Evolutionary conservation across 1,140 invertebrate species (phyloP).

Genomic region (Drosophila fuyamai): DNA sequence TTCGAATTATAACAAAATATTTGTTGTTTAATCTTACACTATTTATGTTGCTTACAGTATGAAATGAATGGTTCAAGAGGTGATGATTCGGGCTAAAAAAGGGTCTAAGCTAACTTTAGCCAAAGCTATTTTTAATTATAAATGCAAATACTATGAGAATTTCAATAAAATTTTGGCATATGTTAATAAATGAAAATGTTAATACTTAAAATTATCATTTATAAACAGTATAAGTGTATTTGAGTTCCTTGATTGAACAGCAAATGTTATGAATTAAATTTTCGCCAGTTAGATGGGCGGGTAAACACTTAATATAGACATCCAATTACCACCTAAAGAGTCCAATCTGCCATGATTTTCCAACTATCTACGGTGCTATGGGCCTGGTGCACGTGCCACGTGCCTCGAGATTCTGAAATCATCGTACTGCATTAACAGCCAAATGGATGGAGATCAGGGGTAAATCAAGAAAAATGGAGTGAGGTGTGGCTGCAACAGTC

Average conservation of each 20-base stretch:
- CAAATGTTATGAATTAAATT: conserved; percentile 6
- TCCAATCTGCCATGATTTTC: conserved; percentile 31
- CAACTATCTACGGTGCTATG: conserved; percentile 21
- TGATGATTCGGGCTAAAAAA: not conserved
- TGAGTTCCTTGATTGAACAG: conserved; percentile 2
- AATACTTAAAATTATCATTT: not conserved
- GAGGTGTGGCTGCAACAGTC: conserved; percentile 29
- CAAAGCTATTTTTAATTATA: too few species aligned
- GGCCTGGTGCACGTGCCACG: conserved; percentile 33
- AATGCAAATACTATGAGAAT: too few species aligned
- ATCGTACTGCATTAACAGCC: conserved; percentile 30
- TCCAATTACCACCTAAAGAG: conserved; percentile 27
- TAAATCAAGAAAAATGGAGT: not conserved
- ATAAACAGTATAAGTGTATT: not conserved
- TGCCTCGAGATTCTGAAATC: conserved; percentile 16
- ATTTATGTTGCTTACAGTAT: not conserved
- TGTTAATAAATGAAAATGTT: too few species aligned
- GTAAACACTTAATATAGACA: conserved; percentile 38
- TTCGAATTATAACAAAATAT: not conserved
- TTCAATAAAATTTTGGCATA: too few species aligned
- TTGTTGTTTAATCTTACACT: not conserved
- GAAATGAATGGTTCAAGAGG: not conserved
- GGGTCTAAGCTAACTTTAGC: too few species aligned
- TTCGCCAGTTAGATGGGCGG: conserved; percentile 2
- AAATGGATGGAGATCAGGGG: not conserved